Conservation (phyloP, 2,797 vertebrate species). For the Calcarius lapponicus region DNA sequence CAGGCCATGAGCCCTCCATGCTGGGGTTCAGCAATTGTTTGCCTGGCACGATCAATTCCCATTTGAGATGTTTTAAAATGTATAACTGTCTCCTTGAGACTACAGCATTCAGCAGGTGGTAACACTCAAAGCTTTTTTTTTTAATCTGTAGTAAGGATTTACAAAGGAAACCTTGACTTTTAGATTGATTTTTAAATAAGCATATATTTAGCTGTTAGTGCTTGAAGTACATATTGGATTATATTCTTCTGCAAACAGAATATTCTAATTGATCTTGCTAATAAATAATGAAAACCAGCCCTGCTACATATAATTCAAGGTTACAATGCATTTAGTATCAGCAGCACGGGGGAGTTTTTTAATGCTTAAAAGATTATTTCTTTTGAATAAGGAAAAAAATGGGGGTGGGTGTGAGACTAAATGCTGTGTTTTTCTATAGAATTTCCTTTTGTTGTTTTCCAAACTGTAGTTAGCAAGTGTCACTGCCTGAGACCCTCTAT, state of each 20-base stretch:
- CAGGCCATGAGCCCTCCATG: rapidly evolving
- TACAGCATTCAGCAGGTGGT: not conserved
- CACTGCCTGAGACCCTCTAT: not conserved
- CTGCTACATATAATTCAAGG: conserved; percentile 75
- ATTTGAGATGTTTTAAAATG: not conserved
- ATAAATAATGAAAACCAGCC: conserved; percentile 72
- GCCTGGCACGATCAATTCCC: not conserved
- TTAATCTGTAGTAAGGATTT: conserved; percentile 48
- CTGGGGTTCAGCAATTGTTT: not conserved
- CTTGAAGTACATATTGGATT: conserved; percentile 69
- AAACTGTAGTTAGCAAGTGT: not conserved
- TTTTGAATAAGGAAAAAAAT: not conserved
- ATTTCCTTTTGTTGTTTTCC: conserved; percentile 28
- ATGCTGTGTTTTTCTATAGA: not conserved
- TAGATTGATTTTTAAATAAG: conserved; percentile 80
- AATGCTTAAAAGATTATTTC: conserved; percentile 23
- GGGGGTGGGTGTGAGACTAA: not conserved
- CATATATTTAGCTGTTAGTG: conserved; percentile 80
- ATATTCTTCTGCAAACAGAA: conserved; percentile 68
- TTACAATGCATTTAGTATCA: conserved; percentile 55
- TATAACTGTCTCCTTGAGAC: conserved; percentile 16
- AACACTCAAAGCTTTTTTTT: conserved; percentile 1
- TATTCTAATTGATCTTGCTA: conserved; percentile 81
- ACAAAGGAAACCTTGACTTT: conserved; percentile 73
- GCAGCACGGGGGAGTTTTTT: not conserved